Conservation (phyloP, 2,888 invertebrate genomes). For the Sinopyrophorus schimmeli region DNA sequence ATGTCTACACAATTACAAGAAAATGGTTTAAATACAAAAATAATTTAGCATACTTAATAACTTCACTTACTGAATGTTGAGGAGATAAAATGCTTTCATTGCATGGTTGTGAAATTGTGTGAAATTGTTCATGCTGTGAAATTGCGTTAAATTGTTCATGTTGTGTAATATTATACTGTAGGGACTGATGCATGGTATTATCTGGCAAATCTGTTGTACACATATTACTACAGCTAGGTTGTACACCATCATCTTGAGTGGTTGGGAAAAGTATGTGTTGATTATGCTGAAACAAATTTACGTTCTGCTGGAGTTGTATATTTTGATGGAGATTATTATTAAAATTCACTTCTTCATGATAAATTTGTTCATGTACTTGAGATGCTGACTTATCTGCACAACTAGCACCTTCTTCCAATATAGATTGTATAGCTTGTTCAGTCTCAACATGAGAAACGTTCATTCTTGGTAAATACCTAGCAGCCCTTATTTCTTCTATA, state of each 20-base stretch:
- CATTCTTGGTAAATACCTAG: constrained; percentile 55
- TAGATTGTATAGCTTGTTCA: constrained; percentile 38
- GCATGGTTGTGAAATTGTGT: no score
- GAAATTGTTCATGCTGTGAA: no score
- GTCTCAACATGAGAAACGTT: constrained; percentile 36
- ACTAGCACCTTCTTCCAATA: constrained; percentile 27
- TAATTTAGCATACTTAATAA: no score
- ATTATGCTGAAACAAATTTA: constrained; percentile 15
- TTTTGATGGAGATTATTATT: no score
- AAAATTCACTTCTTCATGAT: constrained; percentile 5
- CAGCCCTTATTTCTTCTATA: constrained; percentile 75
- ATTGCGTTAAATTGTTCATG: no score
- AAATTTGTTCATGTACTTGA: constrained; percentile 12
- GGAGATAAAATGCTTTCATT: no score
- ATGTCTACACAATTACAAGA: no score
- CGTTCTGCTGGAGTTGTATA: constrained; percentile 2
- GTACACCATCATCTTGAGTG: not conserved
- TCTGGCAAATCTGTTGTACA: constrained; percentile 7
- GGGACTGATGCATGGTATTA: constrained; percentile 1
- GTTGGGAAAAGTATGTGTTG: constrained; percentile 5
- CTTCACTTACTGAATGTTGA: no score
- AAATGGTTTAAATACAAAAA: no score
- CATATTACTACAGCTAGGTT: not conserved
- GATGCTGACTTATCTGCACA: constrained; percentile 9
- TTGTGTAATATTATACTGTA: no score